Percentiles rank a stretch among this genome's conserved stretches.
phyloP scores from a whole-genome alignment of 2,113 vertebrate genomes.

The Drymodes brunneopygia region DNA sequence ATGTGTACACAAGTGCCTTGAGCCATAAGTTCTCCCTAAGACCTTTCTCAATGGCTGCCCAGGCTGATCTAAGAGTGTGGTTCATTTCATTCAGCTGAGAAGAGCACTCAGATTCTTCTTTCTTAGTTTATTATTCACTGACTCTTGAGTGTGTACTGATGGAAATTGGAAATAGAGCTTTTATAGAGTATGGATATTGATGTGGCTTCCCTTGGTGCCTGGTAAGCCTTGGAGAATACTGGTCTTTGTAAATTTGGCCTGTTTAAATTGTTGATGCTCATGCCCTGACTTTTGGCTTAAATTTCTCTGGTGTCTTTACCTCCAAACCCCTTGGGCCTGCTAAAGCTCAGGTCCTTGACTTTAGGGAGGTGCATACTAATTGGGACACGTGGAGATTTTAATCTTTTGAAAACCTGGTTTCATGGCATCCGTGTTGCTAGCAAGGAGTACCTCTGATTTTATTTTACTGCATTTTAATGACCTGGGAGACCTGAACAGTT shows the following conservation, averaged over 20 bases:
- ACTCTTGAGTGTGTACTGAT: not conserved
- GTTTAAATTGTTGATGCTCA: not conserved
- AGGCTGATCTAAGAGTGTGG: not conserved
- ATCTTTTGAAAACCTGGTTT: not conserved
- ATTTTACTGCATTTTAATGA: not conserved
- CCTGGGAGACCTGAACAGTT: not conserved
- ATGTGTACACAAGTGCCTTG: fast-evolving
- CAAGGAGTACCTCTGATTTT: not conserved
- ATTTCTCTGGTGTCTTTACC: not conserved
- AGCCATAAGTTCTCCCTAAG: not conserved
- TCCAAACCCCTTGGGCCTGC: not conserved
- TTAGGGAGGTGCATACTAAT: not conserved
- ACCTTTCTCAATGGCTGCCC: not conserved
- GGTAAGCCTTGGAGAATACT: fast-evolving
- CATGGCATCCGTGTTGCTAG: not conserved
- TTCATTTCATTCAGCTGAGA: not conserved
- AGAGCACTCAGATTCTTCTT: not conserved
- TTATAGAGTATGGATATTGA: fast-evolving
- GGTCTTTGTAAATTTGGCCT: not conserved
- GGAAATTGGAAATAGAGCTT: not conserved
- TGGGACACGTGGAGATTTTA: not conserved
- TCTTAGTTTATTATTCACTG: not conserved
- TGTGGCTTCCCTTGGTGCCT: not conserved
- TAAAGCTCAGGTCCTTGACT: not conserved
- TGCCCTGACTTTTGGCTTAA: not conserved